Conservation (phyloP, 2,113 vertebrate species). For the Leucopsar rothschildi region DNA sequence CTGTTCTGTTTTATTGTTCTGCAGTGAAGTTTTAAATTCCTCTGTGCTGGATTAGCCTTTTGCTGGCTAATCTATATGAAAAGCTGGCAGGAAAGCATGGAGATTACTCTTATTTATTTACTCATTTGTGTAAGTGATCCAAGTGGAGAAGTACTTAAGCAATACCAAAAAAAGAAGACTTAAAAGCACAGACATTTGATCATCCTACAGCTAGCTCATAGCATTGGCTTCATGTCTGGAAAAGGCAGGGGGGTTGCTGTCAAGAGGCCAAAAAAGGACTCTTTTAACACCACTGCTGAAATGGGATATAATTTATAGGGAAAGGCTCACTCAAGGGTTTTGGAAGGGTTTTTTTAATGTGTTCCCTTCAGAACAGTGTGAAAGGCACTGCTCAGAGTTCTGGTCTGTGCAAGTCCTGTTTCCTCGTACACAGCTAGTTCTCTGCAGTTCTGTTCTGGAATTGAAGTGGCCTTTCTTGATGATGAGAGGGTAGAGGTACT, state of each 20-base stretch:
- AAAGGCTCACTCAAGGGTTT: background rate
- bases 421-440: background rate
- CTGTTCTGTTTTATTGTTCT: background rate
- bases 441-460: background rate
- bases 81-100: background rate
- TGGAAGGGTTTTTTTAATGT: background rate
- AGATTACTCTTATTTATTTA: conserved; percentile 42
- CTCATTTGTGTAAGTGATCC: conserved; percentile 25
- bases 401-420: conserved; percentile 7
- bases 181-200: conserved; percentile 55
- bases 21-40: background rate
- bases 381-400: background rate
- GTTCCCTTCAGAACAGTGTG: background rate
- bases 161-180: conserved; percentile 57
- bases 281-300: conserved; percentile 37
- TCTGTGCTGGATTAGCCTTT: background rate
- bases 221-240: conserved; percentile 54
- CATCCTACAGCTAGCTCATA: conserved; percentile 37
- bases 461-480: background rate
- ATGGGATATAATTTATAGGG: conserved; percentile 33
- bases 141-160: conserved; percentile 39
- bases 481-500: background rate
- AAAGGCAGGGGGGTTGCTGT: conserved; percentile 48
- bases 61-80: conserved; percentile 16
- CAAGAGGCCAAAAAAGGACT: conserved; percentile 29